Conservation (phyloP, 2,888 invertebrate species). For the Xestia rhomboidea region DNA sequence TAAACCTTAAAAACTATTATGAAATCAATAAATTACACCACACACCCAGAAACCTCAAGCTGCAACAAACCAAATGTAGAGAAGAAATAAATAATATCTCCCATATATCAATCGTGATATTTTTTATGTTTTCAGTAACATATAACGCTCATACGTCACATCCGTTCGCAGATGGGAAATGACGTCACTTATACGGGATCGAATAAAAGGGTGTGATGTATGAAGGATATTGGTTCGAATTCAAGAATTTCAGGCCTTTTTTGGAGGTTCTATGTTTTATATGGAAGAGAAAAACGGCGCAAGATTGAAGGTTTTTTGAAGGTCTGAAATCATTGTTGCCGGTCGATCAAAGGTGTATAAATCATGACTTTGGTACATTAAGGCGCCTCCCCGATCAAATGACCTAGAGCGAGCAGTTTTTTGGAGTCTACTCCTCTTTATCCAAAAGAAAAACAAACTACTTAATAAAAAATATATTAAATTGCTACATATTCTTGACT, state of each 20-base stretch:
- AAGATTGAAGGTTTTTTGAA: neutral
- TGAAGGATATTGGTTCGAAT: slow-evolving; percentile 36
- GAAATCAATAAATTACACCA: neutral
- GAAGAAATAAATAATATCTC: slow-evolving; percentile 41
- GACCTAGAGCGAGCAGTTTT: too few relatives aligned
- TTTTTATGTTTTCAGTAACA: slow-evolving; percentile 46
- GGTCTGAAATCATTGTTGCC: neutral
- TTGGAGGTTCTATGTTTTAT: slow-evolving; percentile 14
- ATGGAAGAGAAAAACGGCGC: neutral
- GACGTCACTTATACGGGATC: slow-evolving; percentile 49
- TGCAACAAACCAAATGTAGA: neutral
- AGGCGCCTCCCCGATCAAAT: too few relatives aligned
- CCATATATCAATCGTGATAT: slow-evolving; percentile 33
- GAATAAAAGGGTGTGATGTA: slow-evolving; percentile 55
- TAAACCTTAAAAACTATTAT: neutral
- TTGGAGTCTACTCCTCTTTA: too few relatives aligned
- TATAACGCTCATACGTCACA: slow-evolving; percentile 52
- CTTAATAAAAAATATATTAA: too few relatives aligned
- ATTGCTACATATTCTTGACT: too few relatives aligned
- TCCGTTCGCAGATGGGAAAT: slow-evolving; percentile 44
- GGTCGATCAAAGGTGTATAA: slow-evolving; percentile 16
- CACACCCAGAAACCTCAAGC: neutral
- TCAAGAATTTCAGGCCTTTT: slow-evolving; percentile 29
- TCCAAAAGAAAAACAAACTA: too few relatives aligned
- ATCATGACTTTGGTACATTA: slow-evolving; percentile 1